Percentiles rank a stretch among this genome's conserved stretches.
Conservation (phyloP, 1,140 invertebrate genomes). For the Magallana angulata region DNA sequence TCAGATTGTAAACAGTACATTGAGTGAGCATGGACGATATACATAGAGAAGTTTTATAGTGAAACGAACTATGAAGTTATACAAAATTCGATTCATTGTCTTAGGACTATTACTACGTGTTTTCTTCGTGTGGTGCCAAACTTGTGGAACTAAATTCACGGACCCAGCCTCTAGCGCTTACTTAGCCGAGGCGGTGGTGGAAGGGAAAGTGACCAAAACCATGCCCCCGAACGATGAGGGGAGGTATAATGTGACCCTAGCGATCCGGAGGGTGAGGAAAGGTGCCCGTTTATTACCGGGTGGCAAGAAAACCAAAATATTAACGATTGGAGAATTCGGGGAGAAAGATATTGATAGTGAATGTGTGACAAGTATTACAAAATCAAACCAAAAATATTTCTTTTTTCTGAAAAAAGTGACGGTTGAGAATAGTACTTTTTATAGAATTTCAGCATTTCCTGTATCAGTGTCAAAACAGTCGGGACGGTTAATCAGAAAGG, state of each 20-base stretch:
- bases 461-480: slow-evolving; percentile 49
- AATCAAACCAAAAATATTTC: slow-evolving; percentile 53
- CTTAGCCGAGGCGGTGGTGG: slow-evolving; percentile 56
- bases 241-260: slow-evolving; percentile 57
- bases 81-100: slow-evolving; percentile 64
- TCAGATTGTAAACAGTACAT: slow-evolving; percentile 27
- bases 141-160: slow-evolving; percentile 63
- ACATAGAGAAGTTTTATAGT: slow-evolving; percentile 5
- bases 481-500: slow-evolving; percentile 57
- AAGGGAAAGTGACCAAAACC: slow-evolving; percentile 56
- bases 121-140: slow-evolving; percentile 65
- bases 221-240: slow-evolving; percentile 46
- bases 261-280: slow-evolving; percentile 60
- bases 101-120: slow-evolving; percentile 65
- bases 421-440: slow-evolving; percentile 37
- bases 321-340: slow-evolving; percentile 62
- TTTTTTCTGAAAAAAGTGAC: slow-evolving; percentile 59
- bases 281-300: slow-evolving; percentile 44
- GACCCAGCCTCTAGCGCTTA: slow-evolving; percentile 63
- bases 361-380: slow-evolving; percentile 56
- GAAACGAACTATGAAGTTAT: slow-evolving; percentile 60
- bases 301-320: slow-evolving; percentile 46
- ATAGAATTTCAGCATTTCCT: slow-evolving; percentile 59
- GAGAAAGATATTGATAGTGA: slow-evolving; percentile 40
- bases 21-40: slow-evolving; percentile 23